Evolutionary conservation across 2,797 vertebrate genomes (phyloP).

Genomic region (Avahi laniger): DNA sequence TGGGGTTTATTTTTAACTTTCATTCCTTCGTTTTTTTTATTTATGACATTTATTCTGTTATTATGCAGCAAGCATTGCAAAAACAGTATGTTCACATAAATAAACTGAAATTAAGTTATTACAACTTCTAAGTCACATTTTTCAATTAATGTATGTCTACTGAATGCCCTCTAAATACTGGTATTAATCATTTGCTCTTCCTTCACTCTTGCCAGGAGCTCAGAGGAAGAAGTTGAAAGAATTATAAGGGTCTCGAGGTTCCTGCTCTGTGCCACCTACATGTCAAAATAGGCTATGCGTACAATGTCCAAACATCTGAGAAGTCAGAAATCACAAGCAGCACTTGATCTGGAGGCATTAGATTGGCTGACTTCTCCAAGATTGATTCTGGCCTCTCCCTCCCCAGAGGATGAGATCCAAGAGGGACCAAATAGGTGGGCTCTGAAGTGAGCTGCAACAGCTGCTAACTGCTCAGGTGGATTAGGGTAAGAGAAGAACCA

Average conservation of each 20-base stretch:
- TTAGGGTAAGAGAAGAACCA: background rate
- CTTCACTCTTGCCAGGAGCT: background rate
- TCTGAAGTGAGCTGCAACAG: background rate
- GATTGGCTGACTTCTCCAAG: background rate
- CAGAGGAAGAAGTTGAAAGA: background rate
- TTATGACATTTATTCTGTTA: background rate
- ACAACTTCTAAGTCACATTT: background rate
- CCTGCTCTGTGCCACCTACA: background rate
- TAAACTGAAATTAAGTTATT: background rate
- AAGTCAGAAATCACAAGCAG: constrained; percentile 19
- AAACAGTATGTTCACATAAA: background rate
- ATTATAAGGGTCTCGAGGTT: background rate
- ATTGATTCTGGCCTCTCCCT: background rate
- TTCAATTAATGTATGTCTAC: background rate
- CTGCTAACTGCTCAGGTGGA: background rate
- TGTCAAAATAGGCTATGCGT: background rate
- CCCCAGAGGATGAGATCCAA: background rate
- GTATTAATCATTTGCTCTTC: background rate
- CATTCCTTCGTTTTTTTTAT: background rate
- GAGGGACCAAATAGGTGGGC: background rate
- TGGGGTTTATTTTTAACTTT: background rate
- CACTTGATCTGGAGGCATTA: background rate
- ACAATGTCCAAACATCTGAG: background rate
- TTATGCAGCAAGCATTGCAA: background rate
- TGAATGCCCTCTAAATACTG: background rate